Evolutionary conservation across 1,140 invertebrate species (phyloP), one percentile per base, ranked within the genome.

Genomic region (Anastrepha ludens): DNA sequence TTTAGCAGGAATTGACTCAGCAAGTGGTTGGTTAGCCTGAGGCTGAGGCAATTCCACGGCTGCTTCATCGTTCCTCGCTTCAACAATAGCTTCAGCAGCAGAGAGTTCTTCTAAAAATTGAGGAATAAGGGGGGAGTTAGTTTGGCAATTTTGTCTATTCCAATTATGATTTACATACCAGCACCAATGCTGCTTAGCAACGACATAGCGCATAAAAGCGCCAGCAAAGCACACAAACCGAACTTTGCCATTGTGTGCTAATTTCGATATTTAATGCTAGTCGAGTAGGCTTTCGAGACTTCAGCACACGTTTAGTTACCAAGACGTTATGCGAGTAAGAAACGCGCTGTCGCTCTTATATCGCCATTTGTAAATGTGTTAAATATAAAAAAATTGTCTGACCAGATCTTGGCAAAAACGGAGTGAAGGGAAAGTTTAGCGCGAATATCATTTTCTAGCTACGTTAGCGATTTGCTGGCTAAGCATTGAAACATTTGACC

Each of bases 331-430:
- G 88, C 15, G 88, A 58, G 29, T 20, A 17, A 78, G 47, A 86
- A 47, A 58, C 4, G 67, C 13, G 29, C 44, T 50, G 70, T n/a
- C 86, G 86, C 87, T 88, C 86, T 88, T 88, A 88, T 88, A 88
- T 87, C 88, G 88, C 88, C 88, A 88, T 50, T 87, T 87, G 5
- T 87, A 87, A 87, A 74, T 17, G 44, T n/a, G 41, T 70, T 7
- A 20, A 39, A 39, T 67, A 67, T 64, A 20, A 20, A 64, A 67
- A 67, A 8, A 39, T 11, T 11, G 39, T 20, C 29, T 55, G 62
- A 20, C 39, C 29, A 41, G 29, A 8, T 67, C 29, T 29, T 55
- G 50, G 6, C 11, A 55, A 29, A 64, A 67, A 9, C 64, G 9
- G 39, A 13, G 39, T 41, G 50, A 55, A 55, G 50, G 0, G 50